Percentiles rank a stretch among this genome's conserved stretches.
These are phyloP conservation scores for Drosophila lutescens DNA, from an alignment of 2,888 invertebrate species.

Conservation along the genomic window DNA sequence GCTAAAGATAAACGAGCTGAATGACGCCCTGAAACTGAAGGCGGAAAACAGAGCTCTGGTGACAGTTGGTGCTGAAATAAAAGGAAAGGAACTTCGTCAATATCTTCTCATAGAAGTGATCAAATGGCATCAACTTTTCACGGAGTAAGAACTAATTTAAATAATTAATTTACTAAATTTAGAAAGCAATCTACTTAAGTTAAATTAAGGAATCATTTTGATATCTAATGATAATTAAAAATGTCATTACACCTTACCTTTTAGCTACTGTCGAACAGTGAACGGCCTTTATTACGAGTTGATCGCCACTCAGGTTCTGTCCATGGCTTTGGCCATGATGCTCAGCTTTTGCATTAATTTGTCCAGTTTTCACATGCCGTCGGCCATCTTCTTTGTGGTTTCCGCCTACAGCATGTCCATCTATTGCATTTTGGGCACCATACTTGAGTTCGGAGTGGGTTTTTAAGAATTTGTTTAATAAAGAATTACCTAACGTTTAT, in stretches of 20 bases:
- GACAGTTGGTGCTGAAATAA: constrained; percentile 5
- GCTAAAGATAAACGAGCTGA: constrained; percentile 38
- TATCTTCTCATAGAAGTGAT: constrained; percentile 50
- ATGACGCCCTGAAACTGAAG: constrained; percentile 40
- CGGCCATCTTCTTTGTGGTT: constrained; percentile 47
- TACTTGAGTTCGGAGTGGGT: constrained; percentile 58
- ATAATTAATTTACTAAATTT: no score
- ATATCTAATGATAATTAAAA: no score
- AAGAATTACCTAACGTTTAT: background rate
- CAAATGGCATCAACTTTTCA: constrained; percentile 63
- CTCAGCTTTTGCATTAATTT: constrained; percentile 56
- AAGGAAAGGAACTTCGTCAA: constrained; percentile 1
- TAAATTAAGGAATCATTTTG: background rate
- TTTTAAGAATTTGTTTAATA: background rate
- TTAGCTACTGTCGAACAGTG: constrained; percentile 50
- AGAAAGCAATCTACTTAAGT: no score
- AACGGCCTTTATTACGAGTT: constrained; percentile 42
- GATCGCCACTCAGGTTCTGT: constrained; percentile 56
- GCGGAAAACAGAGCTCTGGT: background rate
- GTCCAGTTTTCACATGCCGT: constrained; percentile 46
- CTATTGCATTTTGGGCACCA: constrained; percentile 62
- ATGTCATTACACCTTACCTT: background rate
- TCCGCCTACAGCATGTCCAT: constrained; percentile 57
- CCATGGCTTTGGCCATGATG: constrained; percentile 49
- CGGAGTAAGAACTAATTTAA: constrained; percentile 33